Conservation (phyloP, 2,888 invertebrate genomes). For the Geophilus truncorum region DNA sequence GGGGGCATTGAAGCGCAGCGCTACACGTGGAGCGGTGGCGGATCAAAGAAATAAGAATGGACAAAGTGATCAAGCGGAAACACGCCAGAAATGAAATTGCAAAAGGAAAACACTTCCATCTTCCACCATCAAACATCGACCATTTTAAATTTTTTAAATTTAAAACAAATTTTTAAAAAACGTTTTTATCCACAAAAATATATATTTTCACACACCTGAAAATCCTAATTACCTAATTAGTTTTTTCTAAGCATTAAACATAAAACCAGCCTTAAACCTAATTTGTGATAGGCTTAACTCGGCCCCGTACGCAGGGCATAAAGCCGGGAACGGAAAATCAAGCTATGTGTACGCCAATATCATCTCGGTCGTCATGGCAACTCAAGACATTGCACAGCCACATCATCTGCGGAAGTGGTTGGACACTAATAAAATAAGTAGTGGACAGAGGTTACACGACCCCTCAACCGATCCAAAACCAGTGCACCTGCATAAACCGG, state of each 20-base stretch:
- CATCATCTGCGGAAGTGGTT: background rate
- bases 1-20: slow-evolving; percentile 4
- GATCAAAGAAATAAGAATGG: background rate
- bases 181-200: no score
- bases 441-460: background rate
- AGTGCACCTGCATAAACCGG: background rate
- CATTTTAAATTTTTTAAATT: no score
- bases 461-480: background rate
- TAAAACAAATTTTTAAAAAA: no score
- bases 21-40: background rate
- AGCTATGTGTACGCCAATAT: background rate
- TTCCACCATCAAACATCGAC: no score
- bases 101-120: background rate
- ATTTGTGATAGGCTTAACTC: background rate
- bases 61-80: background rate
- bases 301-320: background rate
- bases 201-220: no score
- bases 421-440: background rate
- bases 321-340: background rate
- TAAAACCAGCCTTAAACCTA: background rate
- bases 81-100: background rate
- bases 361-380: background rate
- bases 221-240: background rate
- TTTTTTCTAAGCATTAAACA: background rate
- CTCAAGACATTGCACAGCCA: background rate